A percentile compares a stretch with the other conserved stretches of the same genome.
These are phyloP conservation scores for Thalassarche chlororhynchos DNA, from an alignment of 2,113 vertebrate species.

Conservation along the genomic window DNA sequence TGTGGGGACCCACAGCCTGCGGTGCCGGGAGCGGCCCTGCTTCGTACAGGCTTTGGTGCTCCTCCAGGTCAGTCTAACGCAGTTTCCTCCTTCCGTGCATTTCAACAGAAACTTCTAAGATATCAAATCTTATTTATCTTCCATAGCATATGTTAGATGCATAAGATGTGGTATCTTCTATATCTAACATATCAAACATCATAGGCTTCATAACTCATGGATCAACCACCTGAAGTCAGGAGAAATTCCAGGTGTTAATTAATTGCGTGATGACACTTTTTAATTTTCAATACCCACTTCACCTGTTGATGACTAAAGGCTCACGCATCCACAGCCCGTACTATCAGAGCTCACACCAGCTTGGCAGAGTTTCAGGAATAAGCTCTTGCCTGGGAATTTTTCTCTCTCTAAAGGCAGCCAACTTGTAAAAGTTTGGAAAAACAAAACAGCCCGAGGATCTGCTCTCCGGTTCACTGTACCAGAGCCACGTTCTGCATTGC, in stretches of 20 bases:
- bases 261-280: not conserved
- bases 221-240: not conserved
- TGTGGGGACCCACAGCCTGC: not conserved
- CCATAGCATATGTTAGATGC: fast-evolving
- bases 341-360: not conserved
- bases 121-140: not conserved
- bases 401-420: not conserved
- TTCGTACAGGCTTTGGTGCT: not conserved
- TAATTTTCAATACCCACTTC: not conserved
- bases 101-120: not conserved
- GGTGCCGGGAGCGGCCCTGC: fast-evolving
- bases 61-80: not conserved
- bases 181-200: fast-evolving
- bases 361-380: not conserved
- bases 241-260: not conserved
- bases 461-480: not conserved
- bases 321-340: not conserved
- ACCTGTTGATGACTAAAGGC: not conserved
- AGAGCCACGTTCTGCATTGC: not conserved
- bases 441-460: not conserved
- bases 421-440: not conserved
- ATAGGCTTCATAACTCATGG: not conserved
- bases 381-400: not conserved
- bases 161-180: fast-evolving
- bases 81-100: not conserved